Conservation (phyloP, 2,888 invertebrate species). For the Drosophila formosana region DNA sequence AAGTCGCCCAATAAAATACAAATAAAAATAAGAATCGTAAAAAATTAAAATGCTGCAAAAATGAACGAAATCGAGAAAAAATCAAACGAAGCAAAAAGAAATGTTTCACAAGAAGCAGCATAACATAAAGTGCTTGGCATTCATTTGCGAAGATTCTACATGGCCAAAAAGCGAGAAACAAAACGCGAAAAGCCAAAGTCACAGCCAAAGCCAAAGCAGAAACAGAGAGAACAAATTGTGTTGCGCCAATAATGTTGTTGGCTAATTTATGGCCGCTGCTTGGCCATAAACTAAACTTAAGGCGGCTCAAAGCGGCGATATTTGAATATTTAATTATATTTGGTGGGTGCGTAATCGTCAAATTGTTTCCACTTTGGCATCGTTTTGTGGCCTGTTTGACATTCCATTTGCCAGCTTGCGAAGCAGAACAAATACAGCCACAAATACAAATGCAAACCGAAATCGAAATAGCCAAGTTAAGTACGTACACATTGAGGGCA, state of each 20-base stretch:
- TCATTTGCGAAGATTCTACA: slow-evolving; percentile 63
- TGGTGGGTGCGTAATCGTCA: slow-evolving; percentile 67
- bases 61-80: slow-evolving; percentile 33
- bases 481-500: neutral
- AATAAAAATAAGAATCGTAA: slow-evolving; percentile 31
- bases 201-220: neutral
- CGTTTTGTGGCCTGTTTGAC: slow-evolving; percentile 16
- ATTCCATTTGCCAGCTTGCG: slow-evolving; percentile 24
- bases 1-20: slow-evolving; percentile 46
- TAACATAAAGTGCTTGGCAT: slow-evolving; percentile 58
- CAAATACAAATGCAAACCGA: slow-evolving; percentile 1
- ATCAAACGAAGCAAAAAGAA: slow-evolving; percentile 18
- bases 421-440: slow-evolving; percentile 11
- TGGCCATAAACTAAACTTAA: slow-evolving; percentile 68
- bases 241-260: slow-evolving; percentile 62
- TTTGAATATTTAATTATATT: slow-evolving; percentile 64
- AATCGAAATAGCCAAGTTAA: slow-evolving; percentile 1
- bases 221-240: slow-evolving; percentile 18
- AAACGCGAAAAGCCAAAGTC: slow-evolving; percentile 1
- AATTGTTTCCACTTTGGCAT: slow-evolving; percentile 16
- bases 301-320: slow-evolving; percentile 32
- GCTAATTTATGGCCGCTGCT: slow-evolving; percentile 60
- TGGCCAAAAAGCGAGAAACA: slow-evolving; percentile 41
- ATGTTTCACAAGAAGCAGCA: slow-evolving; percentile 35
- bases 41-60: neutral